Conservation (phyloP, 2,888 invertebrate genomes). For the Zhuqinia jingwanae region DNA sequence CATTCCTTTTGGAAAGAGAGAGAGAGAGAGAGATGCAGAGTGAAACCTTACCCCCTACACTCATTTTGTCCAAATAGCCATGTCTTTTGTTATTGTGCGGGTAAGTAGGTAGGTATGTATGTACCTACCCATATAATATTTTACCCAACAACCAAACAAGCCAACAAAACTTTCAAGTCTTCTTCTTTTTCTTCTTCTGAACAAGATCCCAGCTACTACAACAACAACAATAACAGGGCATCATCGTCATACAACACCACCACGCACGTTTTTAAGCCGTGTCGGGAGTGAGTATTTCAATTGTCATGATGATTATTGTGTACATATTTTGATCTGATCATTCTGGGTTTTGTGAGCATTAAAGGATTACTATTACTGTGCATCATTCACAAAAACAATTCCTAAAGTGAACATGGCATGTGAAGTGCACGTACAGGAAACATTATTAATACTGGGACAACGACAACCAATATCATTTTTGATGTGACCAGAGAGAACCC, state of each 20-base stretch:
- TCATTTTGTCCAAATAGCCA: slow-evolving; percentile 25
- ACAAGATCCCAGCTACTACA: too few relatives aligned
- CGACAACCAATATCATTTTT: background rate
- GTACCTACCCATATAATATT: background rate
- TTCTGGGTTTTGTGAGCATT: background rate
- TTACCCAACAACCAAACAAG: background rate
- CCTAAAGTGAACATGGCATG: background rate
- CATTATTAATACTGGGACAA: background rate
- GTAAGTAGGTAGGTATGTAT: background rate
- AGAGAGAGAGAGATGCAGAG: background rate
- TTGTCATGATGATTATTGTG: slow-evolving; percentile 5
- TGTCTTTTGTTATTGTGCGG: too few relatives aligned
- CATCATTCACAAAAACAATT: slow-evolving; percentile 6
- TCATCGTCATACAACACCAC: background rate
- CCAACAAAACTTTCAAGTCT: background rate
- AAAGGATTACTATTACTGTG: slow-evolving; percentile 6
- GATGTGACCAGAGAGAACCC: too few relatives aligned
- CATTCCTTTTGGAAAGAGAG: too few relatives aligned
- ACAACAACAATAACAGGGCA: background rate
- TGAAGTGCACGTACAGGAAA: slow-evolving; percentile 17
- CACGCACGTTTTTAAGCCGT: too few relatives aligned
- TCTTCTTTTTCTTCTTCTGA: background rate
- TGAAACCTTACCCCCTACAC: slow-evolving; percentile 13
- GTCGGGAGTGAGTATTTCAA: too few relatives aligned
- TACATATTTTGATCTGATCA: slow-evolving; percentile 10